Evolutionary conservation across 2,797 vertebrate genomes (phyloP), one percentile per base, ranked within the genome.

Genomic region (Notolepis coatsorum): DNA sequence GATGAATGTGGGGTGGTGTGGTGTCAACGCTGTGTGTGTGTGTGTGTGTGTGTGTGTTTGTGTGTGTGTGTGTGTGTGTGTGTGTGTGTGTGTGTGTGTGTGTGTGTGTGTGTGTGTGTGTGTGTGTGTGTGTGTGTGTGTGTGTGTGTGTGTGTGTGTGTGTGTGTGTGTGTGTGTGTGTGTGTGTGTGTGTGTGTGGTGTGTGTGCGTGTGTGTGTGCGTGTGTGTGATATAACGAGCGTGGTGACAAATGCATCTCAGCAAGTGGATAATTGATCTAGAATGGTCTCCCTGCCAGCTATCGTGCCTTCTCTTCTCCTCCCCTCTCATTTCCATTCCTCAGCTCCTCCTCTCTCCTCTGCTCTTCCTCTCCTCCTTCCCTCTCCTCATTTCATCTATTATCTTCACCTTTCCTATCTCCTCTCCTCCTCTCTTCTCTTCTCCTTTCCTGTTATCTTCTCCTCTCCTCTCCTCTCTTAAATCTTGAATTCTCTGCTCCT

Each of bases 1-100:
- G 75, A 83, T 83, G 61, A 70, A 80, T 70, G 62, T 28, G 7
- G 55, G 68, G 73, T 52, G 73, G 61, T 81, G 80, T 50, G 21
- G n/a, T n/a, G n/a, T n/a, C n/a, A n/a, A n/a, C n/a, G n/a, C n/a
- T 45, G 5, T 24, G 8, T 18, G 2, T 6, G 1, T 2, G n/a
- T 21, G n/a, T 47, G 53, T 48, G 0, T 1, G 1, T 65, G 27
- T 13, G 7, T 45, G 38, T 2, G n/a, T 13, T n/a, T 23, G 31
- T 66, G 60, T 5, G 35, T n/a, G 4, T 37, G 35, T 37, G 35
- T 37, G 13, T n/a, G n/a, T 50, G 21, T 45, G 5, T 24, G 8
- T 18, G 2, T 6, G 1, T 2, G n/a, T 21, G n/a, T 47, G 53
- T 48, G 0, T 1, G 1, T 65, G 27, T 13, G 7, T 45, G 38